Percentiles rank a stretch among this genome's conserved stretches.
Conservation (phyloP, 1,140 invertebrate genomes). For the Ditylenchus dipsaci region DNA sequence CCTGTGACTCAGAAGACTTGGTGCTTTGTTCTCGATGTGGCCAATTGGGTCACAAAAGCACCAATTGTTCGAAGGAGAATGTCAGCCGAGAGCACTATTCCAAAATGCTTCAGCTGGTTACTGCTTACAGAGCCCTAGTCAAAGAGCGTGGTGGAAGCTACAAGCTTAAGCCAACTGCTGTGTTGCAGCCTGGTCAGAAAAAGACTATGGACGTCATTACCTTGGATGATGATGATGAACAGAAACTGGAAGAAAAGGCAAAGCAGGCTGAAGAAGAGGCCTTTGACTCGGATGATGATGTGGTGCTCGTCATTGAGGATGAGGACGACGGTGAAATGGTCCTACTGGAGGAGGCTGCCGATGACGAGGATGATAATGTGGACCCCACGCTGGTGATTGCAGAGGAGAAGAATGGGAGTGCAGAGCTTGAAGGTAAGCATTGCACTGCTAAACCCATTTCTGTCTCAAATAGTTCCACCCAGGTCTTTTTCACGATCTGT, state of each 20-base stretch:
- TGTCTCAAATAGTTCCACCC: background rate
- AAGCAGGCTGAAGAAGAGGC: background rate
- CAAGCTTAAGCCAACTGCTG: background rate
- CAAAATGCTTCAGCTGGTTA: constrained; percentile 5
- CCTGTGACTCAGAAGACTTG: background rate
- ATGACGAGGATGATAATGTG: constrained; percentile 6
- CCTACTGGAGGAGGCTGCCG: background rate
- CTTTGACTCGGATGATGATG: background rate
- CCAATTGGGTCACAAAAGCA: background rate
- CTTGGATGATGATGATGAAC: background rate
- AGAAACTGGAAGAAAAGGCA: background rate
- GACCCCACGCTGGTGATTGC: background rate
- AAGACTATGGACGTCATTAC: background rate
- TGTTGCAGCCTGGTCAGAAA: background rate
- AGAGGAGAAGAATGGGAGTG: background rate
- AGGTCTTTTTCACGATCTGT: background rate
- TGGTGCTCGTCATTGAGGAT: background rate
- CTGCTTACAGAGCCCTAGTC: background rate
- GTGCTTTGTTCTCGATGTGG: background rate
- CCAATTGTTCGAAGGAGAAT: background rate
- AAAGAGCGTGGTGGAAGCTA: constrained; percentile 6
- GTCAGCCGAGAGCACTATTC: background rate
- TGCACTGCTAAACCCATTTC: background rate
- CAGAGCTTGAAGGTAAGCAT: background rate
- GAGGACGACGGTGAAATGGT: background rate